Evolutionary conservation across 1,140 invertebrate species (phyloP).

Genomic region (Chlorops oryzae): DNA sequence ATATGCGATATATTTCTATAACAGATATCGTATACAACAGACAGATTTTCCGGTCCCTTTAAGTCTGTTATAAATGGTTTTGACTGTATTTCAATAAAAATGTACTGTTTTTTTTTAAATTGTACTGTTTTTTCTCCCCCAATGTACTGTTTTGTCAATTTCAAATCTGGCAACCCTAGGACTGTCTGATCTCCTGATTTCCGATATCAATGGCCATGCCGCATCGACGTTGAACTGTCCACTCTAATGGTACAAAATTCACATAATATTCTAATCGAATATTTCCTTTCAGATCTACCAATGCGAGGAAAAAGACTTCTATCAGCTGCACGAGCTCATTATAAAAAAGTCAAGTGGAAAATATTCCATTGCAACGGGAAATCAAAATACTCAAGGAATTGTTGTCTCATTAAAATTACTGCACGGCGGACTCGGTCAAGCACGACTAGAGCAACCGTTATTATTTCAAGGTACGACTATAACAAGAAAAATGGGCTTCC

Average conservation of each 20-base stretch:
- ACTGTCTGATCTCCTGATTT: too few species aligned
- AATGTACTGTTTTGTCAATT: too few species aligned
- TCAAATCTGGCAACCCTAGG: too few species aligned
- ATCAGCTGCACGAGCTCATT: constrained; percentile 80
- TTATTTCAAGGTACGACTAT: constrained; percentile 77
- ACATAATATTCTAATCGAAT: background rate
- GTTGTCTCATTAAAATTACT: constrained; percentile 67
- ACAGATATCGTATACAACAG: too few species aligned
- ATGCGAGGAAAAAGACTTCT: constrained; percentile 86
- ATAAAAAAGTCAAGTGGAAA: constrained; percentile 77
- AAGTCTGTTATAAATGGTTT: too few species aligned
- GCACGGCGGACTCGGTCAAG: constrained; percentile 66
- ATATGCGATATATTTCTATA: too few species aligned
- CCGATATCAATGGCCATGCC: too few species aligned
- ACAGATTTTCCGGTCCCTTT: too few species aligned
- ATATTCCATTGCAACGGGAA: constrained; percentile 54
- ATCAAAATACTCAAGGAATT: constrained; percentile 56
- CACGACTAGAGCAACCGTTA: constrained; percentile 69
- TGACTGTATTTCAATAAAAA: too few species aligned
- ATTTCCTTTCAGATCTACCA: constrained; percentile 62
- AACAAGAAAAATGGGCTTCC: constrained; percentile 84
- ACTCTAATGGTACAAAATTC: background rate
- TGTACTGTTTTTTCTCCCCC: too few species aligned
- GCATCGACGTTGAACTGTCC: too few species aligned
- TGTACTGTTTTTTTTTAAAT: too few species aligned